phyloP scores from a whole-genome alignment of 2,888 invertebrate species.

The Dendrolimus pini region DNA sequence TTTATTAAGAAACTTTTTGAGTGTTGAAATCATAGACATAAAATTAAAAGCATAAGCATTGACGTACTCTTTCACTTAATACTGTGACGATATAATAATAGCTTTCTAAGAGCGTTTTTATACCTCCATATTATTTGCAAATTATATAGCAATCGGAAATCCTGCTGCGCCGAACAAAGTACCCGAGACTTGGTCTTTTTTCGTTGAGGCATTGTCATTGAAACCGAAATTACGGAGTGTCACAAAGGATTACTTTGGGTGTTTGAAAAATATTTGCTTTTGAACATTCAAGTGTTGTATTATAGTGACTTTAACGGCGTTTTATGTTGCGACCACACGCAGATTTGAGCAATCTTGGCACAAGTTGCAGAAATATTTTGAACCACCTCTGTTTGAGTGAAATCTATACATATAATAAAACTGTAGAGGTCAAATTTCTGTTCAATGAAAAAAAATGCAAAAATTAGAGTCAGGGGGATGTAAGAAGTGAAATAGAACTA shows the following conservation, averaged over 20 bases:
- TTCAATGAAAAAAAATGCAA: no score
- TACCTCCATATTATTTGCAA: constrained; percentile 49
- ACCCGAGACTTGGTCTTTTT: constrained; percentile 17
- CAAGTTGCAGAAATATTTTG: no score
- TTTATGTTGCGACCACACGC: constrained; percentile 27
- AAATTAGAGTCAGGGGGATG: no score
- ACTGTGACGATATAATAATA: no score
- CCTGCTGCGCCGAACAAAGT: constrained; percentile 59
- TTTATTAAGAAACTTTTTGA: no score
- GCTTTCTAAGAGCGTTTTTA: constrained; percentile 2
- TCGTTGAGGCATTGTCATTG: constrained; percentile 49
- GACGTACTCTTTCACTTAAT: no score
- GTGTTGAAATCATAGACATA: no score
- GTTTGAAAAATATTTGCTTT: constrained; percentile 74
- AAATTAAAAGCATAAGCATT: no score
- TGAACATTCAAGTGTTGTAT: constrained; percentile 52
- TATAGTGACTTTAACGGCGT: constrained; percentile 24
- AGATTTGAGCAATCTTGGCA: constrained; percentile 4
- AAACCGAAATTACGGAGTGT: constrained; percentile 61
- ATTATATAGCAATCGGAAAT: constrained; percentile 60
- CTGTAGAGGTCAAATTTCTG: no score
- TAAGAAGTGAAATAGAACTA: no score
- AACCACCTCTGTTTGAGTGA: no score
- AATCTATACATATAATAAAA: no score
- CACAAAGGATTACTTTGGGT: constrained; percentile 63